Conservation (phyloP, 2,888 invertebrate species). For the Allophyes oxyacanthae region DNA sequence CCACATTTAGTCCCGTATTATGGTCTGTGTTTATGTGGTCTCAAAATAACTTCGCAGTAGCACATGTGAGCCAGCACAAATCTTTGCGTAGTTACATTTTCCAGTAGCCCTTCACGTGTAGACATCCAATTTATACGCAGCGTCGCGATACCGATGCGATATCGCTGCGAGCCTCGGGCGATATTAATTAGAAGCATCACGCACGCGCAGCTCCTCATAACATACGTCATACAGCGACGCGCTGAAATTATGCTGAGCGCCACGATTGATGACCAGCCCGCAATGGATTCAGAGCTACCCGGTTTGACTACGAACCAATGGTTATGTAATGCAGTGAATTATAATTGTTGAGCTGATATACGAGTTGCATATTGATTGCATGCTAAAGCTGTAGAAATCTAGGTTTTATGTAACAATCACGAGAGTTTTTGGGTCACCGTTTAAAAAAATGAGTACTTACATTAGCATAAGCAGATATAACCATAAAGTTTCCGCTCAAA, state of each 20-base stretch:
- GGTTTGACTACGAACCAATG: constrained; percentile 5
- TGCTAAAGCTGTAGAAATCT: constrained; percentile 11
- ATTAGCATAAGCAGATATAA: constrained; percentile 13
- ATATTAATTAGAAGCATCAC: constrained; percentile 69
- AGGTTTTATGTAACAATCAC: constrained; percentile 4
- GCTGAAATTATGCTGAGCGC: constrained; percentile 18
- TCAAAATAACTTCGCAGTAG: constrained; percentile 1
- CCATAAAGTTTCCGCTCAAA: constrained; percentile 18
- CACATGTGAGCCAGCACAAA: constrained; percentile 4
- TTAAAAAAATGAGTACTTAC: constrained; percentile 4
- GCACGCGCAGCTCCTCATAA: constrained; percentile 18
- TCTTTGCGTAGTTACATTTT: constrained; percentile 8
- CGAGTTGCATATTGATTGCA: constrained; percentile 3
- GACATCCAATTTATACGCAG: constrained; percentile 29
- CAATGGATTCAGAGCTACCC: constrained; percentile 20
- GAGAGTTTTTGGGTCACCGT: constrained; percentile 7
- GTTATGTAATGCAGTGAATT: constrained; percentile 5
- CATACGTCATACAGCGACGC: constrained; percentile 23
- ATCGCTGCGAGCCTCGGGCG: constrained; percentile 63
- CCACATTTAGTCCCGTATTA: no score
- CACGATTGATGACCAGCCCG: constrained; percentile 12
- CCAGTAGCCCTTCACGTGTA: constrained; percentile 34
- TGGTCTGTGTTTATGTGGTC: neutral
- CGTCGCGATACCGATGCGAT: constrained; percentile 24
- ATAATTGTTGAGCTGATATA: constrained; percentile 11